A percentile compares a stretch with the other conserved stretches of the same genome.
These are phyloP conservation scores for Entomobrya proxima DNA, from an alignment of 2,888 invertebrate genomes.

Conservation along the genomic window DNA sequence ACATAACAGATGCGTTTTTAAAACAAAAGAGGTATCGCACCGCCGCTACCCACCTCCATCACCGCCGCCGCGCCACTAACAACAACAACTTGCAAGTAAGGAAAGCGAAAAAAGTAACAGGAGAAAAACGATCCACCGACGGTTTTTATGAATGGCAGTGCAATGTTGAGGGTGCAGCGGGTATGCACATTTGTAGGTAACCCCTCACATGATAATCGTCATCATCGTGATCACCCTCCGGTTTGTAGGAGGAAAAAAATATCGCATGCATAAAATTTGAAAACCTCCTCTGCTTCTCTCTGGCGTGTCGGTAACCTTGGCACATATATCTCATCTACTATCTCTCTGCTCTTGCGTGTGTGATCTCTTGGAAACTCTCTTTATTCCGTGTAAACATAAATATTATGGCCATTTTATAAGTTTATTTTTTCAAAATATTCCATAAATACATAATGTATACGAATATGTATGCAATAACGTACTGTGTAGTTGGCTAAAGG, in stretches of 20 bases:
- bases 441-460: conserved; percentile 32
- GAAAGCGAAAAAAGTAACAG: neutral
- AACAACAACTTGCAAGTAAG: conserved; percentile 2
- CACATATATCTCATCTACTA: conserved; percentile 36
- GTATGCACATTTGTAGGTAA: neutral
- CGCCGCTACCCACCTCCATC: neutral
- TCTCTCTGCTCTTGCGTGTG: neutral
- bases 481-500: too few relatives aligned
- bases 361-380: neutral
- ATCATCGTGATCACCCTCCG: neutral
- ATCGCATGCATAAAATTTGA: neutral
- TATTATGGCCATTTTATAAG: conserved; percentile 43
- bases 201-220: neutral
- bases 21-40: conserved; percentile 6
- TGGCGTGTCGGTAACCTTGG: conserved; percentile 42
- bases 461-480: neutral
- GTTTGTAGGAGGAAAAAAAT: neutral
- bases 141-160: conserved; percentile 52
- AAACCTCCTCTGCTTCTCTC: neutral
- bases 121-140: neutral
- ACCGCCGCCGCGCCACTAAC: neutral
- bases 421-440: conserved; percentile 42
- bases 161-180: neutral
- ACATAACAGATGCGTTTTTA: neutral
- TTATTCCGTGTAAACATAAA: conserved; percentile 45